Base-by-base conservation (phyloP, 1,140 invertebrate species). In the Eriocheir sinensis region DNA sequence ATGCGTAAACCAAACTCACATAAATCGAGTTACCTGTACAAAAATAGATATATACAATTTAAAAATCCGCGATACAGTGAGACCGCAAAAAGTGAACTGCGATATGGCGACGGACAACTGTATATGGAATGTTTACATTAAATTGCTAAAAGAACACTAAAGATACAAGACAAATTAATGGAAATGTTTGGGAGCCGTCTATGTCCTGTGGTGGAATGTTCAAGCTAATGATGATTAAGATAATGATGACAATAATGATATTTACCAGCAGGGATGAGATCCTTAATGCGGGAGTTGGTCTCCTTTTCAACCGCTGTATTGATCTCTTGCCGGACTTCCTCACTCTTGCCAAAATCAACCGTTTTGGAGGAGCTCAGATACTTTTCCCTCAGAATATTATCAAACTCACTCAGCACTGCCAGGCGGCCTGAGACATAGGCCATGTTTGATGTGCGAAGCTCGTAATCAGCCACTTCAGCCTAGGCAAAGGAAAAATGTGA, bases 381-480 rank as follows among this genome's bases (percentile, higher is more conserved):
- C 32, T 94, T 90, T 80, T 94, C 89, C 4, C 41, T 94, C 79
- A 94, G 34, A 12, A 48, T 85, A 21, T 94, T 91, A 38, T n/a
- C 40, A 60, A 21, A 94, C 32, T 91, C 53, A 53, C 72, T 91
- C 93, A 94, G 34, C 21, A 94, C n/a, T 32, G 93, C n/a, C 3
- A 94, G 36, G 36, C 85, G 83, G 44, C 91, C 34, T n/a, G 93
- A 94, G 0, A 94, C 41, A 40, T 94, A 94, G n/a, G 48, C 93
- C 93, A 94, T 94, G 40, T 94, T 94, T 72, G 93, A 90, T 32
- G 93, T 94, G 36, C 89, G 79, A 12, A 94, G 79, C n/a, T 94
- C 93, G 85, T 94, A 94, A 12, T 90, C 48, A 79, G 79, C 17
- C 32, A 34, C 88, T 80, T 91, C 93, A 85, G 79, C 91, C 93